Conservation (phyloP, 2,113 vertebrate species). For the Tetrao urogallus region DNA sequence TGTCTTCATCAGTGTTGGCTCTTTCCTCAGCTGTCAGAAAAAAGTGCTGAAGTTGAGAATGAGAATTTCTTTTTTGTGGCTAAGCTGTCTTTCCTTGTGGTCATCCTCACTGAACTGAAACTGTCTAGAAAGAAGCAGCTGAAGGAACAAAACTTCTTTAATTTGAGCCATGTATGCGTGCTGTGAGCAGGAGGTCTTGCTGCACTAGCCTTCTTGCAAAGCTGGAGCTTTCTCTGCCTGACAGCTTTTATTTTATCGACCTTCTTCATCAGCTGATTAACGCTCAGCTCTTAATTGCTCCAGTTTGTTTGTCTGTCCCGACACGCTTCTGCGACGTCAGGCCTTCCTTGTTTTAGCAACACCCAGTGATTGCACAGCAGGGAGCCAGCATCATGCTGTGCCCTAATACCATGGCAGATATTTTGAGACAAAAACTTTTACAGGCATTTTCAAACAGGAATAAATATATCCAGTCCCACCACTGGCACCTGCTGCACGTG, state of each 20-base stretch:
- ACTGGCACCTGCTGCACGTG: fast-evolving
- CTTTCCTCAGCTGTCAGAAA: background rate
- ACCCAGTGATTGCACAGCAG: background rate
- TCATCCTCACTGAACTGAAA: background rate
- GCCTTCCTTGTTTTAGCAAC: background rate
- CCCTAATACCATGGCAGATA: background rate
- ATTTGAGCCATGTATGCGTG: fast-evolving
- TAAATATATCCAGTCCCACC: background rate
- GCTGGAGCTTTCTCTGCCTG: background rate
- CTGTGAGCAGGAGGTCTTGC: background rate
- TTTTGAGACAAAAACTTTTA: background rate
- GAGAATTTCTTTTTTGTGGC: background rate
- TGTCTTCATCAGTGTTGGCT: background rate
- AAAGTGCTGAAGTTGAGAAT: background rate
- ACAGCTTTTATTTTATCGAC: background rate
- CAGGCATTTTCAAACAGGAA: background rate
- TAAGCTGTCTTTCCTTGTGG: background rate
- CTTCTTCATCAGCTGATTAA: background rate
- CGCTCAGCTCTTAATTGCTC: background rate
- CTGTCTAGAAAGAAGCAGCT: background rate
- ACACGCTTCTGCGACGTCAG: background rate
- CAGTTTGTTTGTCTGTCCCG: background rate
- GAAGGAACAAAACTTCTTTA: background rate
- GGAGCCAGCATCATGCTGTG: background rate
- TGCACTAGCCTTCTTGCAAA: background rate